Conservation (phyloP, 1,140 invertebrate species). For the Philotrypesis tridentata region DNA sequence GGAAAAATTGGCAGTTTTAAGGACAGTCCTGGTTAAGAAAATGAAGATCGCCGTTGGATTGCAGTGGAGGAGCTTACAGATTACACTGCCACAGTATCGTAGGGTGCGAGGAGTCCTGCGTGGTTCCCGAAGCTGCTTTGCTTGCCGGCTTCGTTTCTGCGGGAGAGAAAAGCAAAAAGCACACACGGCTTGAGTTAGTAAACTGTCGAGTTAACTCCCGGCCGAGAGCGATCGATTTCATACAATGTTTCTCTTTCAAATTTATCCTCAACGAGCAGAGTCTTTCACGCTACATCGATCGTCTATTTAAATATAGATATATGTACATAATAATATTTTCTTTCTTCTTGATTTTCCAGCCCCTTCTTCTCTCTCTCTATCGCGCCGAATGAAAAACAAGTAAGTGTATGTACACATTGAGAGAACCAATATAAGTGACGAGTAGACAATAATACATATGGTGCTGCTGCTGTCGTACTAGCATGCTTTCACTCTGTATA, state of each 20-base stretch:
- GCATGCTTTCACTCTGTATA: background rate
- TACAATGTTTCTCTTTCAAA: background rate
- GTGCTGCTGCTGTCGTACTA: background rate
- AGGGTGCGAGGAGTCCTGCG: constrained; percentile 92
- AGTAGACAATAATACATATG: background rate
- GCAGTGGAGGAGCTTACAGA: constrained; percentile 78
- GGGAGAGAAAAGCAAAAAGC: constrained; percentile 61
- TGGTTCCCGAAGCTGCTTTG: constrained; percentile 77
- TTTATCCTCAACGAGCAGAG: background rate
- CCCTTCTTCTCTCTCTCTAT: background rate
- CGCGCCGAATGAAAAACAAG: background rate
- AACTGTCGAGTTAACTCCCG: background rate
- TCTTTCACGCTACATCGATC: background rate
- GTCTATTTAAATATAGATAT: background rate
- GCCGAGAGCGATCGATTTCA: background rate
- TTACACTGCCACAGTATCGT: constrained; percentile 98
- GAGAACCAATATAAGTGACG: background rate
- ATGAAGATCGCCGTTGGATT: constrained; percentile 31
- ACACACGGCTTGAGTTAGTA: background rate
- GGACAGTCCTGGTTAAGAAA: constrained; percentile 39
- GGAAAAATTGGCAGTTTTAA: constrained; percentile 46
- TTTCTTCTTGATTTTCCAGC: background rate
- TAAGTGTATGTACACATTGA: background rate
- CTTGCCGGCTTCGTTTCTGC: constrained; percentile 90
- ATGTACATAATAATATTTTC: too few relatives aligned